Conservation (phyloP, 2,888 invertebrate species). For the Platycnemis pennipes region DNA sequence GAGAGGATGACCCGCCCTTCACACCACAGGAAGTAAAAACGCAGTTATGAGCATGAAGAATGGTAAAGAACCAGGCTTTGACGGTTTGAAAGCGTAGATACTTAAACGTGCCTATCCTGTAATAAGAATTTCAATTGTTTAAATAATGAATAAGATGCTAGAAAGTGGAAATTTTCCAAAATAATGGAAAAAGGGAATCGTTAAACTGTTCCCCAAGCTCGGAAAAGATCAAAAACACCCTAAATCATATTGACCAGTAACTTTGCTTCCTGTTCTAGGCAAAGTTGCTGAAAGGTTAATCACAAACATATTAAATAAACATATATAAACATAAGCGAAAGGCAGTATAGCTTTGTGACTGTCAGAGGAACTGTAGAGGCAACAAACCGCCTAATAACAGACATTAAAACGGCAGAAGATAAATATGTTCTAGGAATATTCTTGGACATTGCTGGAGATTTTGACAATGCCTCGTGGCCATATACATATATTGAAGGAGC, state of each 20-base stretch:
- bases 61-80: background rate
- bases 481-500: background rate
- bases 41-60: background rate
- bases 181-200: background rate
- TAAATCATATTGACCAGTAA: background rate
- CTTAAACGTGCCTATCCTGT: background rate
- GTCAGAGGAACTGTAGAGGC: background rate
- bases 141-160: background rate
- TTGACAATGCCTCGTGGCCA: background rate
- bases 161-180: background rate
- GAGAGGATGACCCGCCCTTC: background rate
- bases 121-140: background rate
- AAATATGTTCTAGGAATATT: background rate
- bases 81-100: background rate
- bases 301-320: background rate
- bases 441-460: background rate
- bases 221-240: background rate
- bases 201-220: background rate
- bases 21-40: background rate
- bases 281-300: background rate
- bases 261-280: background rate
- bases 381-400: background rate
- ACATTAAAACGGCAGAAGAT: background rate
- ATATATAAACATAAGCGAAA: background rate
- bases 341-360: background rate